phyloP scores from a whole-genome alignment of 1,140 invertebrate species.

The Helicoverpa armigera region DNA sequence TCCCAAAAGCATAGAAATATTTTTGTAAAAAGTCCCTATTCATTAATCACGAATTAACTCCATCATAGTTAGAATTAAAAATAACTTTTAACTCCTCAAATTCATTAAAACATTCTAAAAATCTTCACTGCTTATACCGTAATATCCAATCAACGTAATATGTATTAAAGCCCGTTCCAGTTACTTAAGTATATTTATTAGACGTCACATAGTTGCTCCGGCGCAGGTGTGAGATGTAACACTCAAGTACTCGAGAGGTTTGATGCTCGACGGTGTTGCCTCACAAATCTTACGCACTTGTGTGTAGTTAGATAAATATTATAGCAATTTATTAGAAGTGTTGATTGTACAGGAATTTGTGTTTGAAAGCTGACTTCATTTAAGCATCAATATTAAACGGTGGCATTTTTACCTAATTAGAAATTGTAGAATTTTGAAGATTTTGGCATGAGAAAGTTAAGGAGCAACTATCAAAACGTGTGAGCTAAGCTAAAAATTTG shows the following conservation, averaged over 20 bases:
- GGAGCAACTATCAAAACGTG: too few species aligned
- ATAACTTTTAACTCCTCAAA: too few species aligned
- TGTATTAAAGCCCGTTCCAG: neutral
- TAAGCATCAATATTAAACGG: neutral
- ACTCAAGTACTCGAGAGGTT: conserved; percentile 17
- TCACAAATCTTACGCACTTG: neutral
- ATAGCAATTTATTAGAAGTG: conserved; percentile 1
- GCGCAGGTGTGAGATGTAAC: conserved; percentile 37
- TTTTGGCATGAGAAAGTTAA: too few species aligned
- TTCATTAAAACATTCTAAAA: too few species aligned
- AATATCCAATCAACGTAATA: neutral
- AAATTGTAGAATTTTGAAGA: too few species aligned
- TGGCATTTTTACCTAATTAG: neutral
- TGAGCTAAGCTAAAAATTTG: too few species aligned
- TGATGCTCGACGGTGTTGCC: neutral
- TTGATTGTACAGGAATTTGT: neutral
- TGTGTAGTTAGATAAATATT: neutral
- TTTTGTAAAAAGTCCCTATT: too few species aligned
- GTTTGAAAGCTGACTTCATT: neutral
- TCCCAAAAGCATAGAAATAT: too few species aligned
- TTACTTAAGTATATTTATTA: conserved; percentile 19
- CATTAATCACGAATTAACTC: too few species aligned
- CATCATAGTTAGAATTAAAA: too few species aligned
- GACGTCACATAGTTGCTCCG: conserved; percentile 13
- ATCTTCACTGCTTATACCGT: too few species aligned